phyloP scores from a whole-genome alignment of 1,140 invertebrate species.

The Branchinecta lynchi region DNA sequence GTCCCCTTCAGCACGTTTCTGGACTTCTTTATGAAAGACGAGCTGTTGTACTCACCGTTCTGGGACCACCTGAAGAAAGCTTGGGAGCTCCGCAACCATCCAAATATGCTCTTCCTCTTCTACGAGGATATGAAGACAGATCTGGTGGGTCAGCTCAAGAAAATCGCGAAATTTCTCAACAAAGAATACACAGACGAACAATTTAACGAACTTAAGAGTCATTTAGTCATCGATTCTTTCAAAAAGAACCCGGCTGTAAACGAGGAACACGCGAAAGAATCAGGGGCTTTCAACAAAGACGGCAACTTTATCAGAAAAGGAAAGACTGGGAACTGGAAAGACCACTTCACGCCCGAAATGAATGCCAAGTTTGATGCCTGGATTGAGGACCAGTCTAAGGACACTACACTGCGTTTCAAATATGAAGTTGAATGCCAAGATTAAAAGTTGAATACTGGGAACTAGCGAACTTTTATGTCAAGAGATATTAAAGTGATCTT shows the following conservation, averaged over 20 bases:
- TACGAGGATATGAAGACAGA: slow-evolving; percentile 26
- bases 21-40: slow-evolving; percentile 53
- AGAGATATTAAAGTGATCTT: too few species aligned
- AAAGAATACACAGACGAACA: slow-evolving; percentile 9
- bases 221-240: background rate
- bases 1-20: slow-evolving; percentile 59
- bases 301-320: slow-evolving; percentile 31
- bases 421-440: slow-evolving; percentile 21
- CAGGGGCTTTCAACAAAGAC: background rate
- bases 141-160: slow-evolving; percentile 7
- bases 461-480: too few species aligned
- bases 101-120: slow-evolving; percentile 25
- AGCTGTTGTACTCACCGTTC: slow-evolving; percentile 28
- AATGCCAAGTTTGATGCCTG: slow-evolving; percentile 28
- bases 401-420: slow-evolving; percentile 21
- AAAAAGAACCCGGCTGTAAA: slow-evolving; percentile 15
- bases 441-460: background rate
- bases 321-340: slow-evolving; percentile 33
- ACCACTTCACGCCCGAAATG: slow-evolving; percentile 32
- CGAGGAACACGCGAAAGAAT: background rate
- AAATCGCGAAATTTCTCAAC: slow-evolving; percentile 7
- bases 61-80: slow-evolving; percentile 23
- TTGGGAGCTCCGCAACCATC: slow-evolving; percentile 22
- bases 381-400: slow-evolving; percentile 22
- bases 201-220: background rate